Evolutionary conservation across 2,888 invertebrate genomes (phyloP), one percentile per base, ranked within the genome.

Genomic region (Unio delphinus): DNA sequence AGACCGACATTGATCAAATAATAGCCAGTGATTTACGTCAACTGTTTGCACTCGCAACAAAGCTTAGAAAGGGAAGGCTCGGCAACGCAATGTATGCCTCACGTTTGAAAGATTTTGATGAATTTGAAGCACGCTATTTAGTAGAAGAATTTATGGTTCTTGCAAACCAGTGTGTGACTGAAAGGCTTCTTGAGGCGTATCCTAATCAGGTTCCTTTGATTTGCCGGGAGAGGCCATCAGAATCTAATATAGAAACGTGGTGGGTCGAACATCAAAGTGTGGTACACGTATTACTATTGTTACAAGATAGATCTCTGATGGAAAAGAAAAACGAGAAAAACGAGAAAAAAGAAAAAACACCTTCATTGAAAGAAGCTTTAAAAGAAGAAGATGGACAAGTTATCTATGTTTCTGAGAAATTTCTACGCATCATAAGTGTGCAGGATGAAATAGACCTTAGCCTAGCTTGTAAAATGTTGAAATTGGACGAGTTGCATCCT

Each of bases 61-160:
- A 68, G 30, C 60, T 75, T 28, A 65, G 75, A 23, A 67, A 62
- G 55, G 30, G 20, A 63, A 65, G 80, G 55, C 61, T 75, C 20
- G 65, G 67, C 18, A 58, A 73, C 28, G 60, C 72, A 11, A 66
- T 69, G 60, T 71, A 70, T 65, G 69, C 73, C 20, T 61, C 73
- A 17, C 73, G 72, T 26, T 68, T 74, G 56, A 45, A 45, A 45
- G 26, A 64, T 5, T 45, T 18, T 11, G 64, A 64, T 26, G 45
- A 11, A 15, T 17, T 60, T 15, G 72, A 78, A 26, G 76, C 78
- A 54, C 73, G 77, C 62, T 61, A 65, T 55, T 65, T 80, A 28
- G 71, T 80, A 1, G 80, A 79, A 34, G 81, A 81, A 59, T 71
- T 79, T 61, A 76, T 80, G 78, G 65, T 79, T 7, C 59, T 71